Evolutionary conservation across 2,797 vertebrate genomes (phyloP), one percentile per base, ranked within the genome.

Genomic region (Furcifer pardalis): DNA sequence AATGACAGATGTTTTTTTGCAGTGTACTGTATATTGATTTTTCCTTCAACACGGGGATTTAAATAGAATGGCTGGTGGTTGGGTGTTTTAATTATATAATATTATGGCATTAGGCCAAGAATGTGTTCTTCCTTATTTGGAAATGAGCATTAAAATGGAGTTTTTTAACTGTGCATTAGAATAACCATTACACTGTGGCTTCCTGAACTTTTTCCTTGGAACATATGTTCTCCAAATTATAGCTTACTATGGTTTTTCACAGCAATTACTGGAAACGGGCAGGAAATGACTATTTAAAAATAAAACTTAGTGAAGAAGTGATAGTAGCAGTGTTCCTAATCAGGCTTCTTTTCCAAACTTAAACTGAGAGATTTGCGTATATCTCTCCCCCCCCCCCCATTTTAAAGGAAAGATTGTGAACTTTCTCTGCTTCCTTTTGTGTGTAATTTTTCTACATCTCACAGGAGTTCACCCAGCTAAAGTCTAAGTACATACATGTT

Each of bases 71-170:
- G 7, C 25, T 62, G 21, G 10, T 10, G 23, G 42, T 49, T 65
- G 27, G 63, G 49, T n/a, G 25, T 77, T 69, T 84, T 68, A 88
- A 87, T 89, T 86, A 86, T 74, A 86, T 82, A 84, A 72, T 8
- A 75, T 40, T 59, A 59, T 15, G 21, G 81, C 40, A 73, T 44
- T 56, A 80, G 77, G 82, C 59, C 83, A 40, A 88, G 62, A 81
- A 21, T 79, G 82, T 52, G 63, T 19, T 79, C 27, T 66, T 63
- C 66, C 77, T 68, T 62, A 77, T 74, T 44, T 37, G 40, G 62
- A 35, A 73, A 84, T n/a, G 27, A 85, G 82, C 9, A 84, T 3
- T 52, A 42, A 63, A 0, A 37, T 19, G 3, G 10, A 7, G 19
- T 44, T 35, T 37, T 76, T 35, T 35, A 12, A 30, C 30, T 66